Evolutionary conservation across 2,888 invertebrate species (phyloP).

Genomic region (Leptopilina myrica): DNA sequence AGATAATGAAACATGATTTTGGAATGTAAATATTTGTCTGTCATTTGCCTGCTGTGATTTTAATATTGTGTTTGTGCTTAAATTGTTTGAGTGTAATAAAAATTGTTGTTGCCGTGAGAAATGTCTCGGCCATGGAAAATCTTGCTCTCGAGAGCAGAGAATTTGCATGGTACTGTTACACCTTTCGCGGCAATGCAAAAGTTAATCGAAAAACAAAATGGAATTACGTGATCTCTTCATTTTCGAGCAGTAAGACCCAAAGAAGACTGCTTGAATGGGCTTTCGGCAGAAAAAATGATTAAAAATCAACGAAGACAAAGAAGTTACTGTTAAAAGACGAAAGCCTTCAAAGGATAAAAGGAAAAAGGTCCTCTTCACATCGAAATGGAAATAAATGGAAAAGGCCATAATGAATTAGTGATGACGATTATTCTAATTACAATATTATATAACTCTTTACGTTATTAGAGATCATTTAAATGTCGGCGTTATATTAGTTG

Average conservation of each 20-base stretch:
- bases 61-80: constrained; percentile 15
- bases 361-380: constrained; percentile 34
- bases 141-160: too few species aligned
- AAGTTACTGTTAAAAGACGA: constrained; percentile 44
- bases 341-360: constrained; percentile 40
- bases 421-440: constrained; percentile 52
- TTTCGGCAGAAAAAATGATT: constrained; percentile 16
- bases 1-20: constrained; percentile 4
- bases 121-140: too few species aligned
- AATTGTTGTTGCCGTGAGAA: background rate
- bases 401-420: constrained; percentile 49
- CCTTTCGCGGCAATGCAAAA: too few species aligned
- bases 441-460: constrained; percentile 58
- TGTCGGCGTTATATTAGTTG: constrained; percentile 54
- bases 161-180: too few species aligned
- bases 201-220: constrained; percentile 36
- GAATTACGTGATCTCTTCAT: constrained; percentile 53
- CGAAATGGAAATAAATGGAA: constrained; percentile 15
- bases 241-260: constrained; percentile 56
- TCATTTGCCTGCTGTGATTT: constrained; percentile 33
- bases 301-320: constrained; percentile 39
- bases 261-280: constrained; percentile 46
- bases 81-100: background rate
- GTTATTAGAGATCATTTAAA: constrained; percentile 58
- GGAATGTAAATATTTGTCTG: constrained; percentile 36